A percentile compares a stretch with the other conserved stretches of the same genome.
Conservation (phyloP, 2,113 vertebrate genomes). For the Semicossyphus pulcher region DNA sequence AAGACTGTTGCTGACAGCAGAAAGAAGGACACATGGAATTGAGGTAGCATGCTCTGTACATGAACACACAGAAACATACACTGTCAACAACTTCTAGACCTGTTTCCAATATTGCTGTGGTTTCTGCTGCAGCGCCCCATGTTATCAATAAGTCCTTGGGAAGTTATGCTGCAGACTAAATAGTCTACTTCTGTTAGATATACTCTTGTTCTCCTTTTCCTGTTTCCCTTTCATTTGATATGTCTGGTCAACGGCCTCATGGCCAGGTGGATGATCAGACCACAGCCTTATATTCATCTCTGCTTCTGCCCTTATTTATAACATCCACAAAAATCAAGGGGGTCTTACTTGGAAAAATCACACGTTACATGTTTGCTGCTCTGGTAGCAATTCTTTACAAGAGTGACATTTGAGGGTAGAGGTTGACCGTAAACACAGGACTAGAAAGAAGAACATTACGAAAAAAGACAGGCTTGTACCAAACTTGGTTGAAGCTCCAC, state of each 20-base stretch:
- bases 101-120: constrained; percentile 14
- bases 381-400: not conserved
- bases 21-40: not conserved
- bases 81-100: not conserved
- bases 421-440: not conserved
- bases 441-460: constrained; percentile 10
- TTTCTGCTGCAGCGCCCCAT: constrained; percentile 27
- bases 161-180: constrained; percentile 68
- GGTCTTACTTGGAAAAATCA: too few relatives aligned
- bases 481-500: constrained; percentile 1
- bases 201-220: constrained; percentile 26
- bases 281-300: constrained; percentile 4
- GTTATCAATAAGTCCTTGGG: constrained; percentile 68
- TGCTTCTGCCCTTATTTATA: constrained; percentile 18
- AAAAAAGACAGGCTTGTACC: not conserved
- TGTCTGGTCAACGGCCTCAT: constrained; percentile 58
- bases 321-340: too few relatives aligned
- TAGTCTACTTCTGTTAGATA: constrained; percentile 61
- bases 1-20: not conserved
- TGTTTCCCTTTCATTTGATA: constrained; percentile 40
- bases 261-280: constrained; percentile 25
- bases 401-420: not conserved
- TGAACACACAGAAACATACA: not conserved
- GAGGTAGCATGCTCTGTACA: not conserved
- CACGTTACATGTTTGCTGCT: not conserved